These are phyloP conservation scores for Apistogramma diplotaenia DNA, from an alignment of 2,113 vertebrate genomes.

Conservation along the genomic window DNA sequence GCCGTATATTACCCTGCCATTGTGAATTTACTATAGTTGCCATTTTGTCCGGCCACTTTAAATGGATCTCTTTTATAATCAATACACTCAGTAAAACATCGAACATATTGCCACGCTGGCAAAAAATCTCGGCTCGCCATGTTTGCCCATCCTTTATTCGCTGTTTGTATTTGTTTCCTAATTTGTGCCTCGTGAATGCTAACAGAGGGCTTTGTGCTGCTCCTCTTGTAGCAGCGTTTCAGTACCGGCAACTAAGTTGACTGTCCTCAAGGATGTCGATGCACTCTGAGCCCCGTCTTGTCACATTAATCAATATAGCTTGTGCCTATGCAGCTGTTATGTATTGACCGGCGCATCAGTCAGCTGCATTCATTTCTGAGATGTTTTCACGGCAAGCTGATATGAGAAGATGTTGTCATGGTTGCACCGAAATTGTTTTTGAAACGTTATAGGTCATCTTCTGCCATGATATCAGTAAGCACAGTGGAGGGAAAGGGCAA, in stretches of 20 bases:
- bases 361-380: conserved; percentile 20
- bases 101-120: conserved; percentile 57
- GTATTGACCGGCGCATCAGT: conserved; percentile 50
- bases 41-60: conserved; percentile 69
- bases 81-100: conserved; percentile 63
- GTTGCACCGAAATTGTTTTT: conserved; percentile 44
- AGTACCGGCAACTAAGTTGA: conserved; percentile 11
- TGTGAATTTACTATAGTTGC: conserved; percentile 74
- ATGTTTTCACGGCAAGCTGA: conserved; percentile 22
- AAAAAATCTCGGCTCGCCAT: conserved; percentile 27
- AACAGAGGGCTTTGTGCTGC: conserved; percentile 22
- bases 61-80: conserved; percentile 70
- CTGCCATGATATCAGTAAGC: conserved; percentile 47
- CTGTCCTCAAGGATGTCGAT: conserved; percentile 48
- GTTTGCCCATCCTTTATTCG: conserved; percentile 58
- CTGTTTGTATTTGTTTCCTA: conserved; percentile 47
- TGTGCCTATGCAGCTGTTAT: conserved; percentile 59
- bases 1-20: conserved; percentile 71
- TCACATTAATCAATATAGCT: conserved; percentile 54
- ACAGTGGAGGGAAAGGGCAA: conserved; percentile 56
- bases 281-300: conserved; percentile 23
- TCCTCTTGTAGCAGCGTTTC: conserved; percentile 15
- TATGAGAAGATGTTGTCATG: conserved; percentile 23
- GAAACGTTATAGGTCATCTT: conserved; percentile 44
- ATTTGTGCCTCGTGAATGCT: conserved; percentile 51